Conservation (phyloP, 2,888 invertebrate species). For the Sphaeridia pumilis region DNA sequence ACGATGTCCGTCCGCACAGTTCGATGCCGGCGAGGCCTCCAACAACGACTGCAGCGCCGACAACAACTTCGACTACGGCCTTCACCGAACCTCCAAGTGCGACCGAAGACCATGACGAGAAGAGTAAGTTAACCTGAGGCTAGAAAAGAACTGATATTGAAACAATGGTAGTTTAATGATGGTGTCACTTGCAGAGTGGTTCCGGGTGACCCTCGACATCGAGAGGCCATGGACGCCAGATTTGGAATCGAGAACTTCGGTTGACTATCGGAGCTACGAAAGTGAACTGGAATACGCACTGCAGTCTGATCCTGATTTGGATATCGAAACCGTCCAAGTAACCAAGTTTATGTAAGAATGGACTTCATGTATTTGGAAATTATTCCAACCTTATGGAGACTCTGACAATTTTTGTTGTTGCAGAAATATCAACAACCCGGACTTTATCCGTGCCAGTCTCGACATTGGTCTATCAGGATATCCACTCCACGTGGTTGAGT, state of each 20-base stretch:
- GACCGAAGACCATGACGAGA: conserved; percentile 14
- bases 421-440: conserved; percentile 29
- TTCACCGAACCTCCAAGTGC: neutral
- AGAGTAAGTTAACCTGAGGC: conserved; percentile 4
- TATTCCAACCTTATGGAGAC: no score
- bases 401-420: neutral
- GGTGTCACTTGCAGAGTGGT: conserved; percentile 15
- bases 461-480: conserved; percentile 26
- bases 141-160: neutral
- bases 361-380: conserved; percentile 4
- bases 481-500: conserved; percentile 18
- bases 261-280: conserved; percentile 23
- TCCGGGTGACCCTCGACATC: conserved; percentile 28
- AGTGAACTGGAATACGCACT: conserved; percentile 27
- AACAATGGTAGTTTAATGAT: neutral
- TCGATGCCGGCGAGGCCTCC: conserved; percentile 1
- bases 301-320: conserved; percentile 17
- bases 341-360: conserved; percentile 30
- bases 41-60: neutral
- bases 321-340: conserved; percentile 27
- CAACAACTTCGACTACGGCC: neutral
- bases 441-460: conserved; percentile 23
- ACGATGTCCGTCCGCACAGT: neutral
- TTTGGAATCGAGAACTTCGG: conserved; percentile 17
- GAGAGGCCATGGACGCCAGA: conserved; percentile 33